A percentile compares a stretch with the other conserved stretches of the same genome.
Evolutionary conservation across 2,797 vertebrate genomes (phyloP).

Genomic region (Thaleichthys pacificus): DNA sequence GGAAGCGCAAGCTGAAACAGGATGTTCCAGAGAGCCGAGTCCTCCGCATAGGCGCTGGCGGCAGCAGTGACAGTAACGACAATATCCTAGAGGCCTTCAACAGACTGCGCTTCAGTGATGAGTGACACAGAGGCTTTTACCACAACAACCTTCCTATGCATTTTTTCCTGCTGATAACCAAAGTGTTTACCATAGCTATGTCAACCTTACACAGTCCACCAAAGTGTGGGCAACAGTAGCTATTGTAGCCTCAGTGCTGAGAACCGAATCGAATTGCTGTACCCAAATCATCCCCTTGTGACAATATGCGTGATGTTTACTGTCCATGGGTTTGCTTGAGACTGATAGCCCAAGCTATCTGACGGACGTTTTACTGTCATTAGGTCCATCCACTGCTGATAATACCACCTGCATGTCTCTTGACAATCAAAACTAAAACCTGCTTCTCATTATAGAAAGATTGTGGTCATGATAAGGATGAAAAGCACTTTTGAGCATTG

Average conservation of each 20-base stretch:
- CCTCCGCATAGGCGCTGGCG: conserved; percentile 55
- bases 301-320: not conserved
- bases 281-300: not conserved
- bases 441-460: not conserved
- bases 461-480: not conserved
- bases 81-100: conserved; percentile 78
- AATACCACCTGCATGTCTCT: not conserved
- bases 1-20: conserved; percentile 86
- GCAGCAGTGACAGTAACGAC: conserved; percentile 57
- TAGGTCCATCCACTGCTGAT: not conserved
- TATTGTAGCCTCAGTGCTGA: not conserved
- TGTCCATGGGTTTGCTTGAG: conserved; percentile 2
- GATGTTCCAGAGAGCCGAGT: conserved; percentile 72
- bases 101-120: conserved; percentile 83
- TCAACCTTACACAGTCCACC: conserved; percentile 13
- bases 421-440: not conserved
- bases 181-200: conserved; percentile 25
- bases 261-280: not conserved
- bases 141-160: not conserved
- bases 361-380: no score
- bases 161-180: conserved; percentile 21
- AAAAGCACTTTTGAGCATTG: conserved; percentile 5
- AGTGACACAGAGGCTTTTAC: conserved; percentile 30
- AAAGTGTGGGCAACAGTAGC: not conserved
- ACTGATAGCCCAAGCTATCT: no score